Evolutionary conservation across 1,140 invertebrate genomes (phyloP).

Genomic region (Acyrthosiphon pisum): DNA sequence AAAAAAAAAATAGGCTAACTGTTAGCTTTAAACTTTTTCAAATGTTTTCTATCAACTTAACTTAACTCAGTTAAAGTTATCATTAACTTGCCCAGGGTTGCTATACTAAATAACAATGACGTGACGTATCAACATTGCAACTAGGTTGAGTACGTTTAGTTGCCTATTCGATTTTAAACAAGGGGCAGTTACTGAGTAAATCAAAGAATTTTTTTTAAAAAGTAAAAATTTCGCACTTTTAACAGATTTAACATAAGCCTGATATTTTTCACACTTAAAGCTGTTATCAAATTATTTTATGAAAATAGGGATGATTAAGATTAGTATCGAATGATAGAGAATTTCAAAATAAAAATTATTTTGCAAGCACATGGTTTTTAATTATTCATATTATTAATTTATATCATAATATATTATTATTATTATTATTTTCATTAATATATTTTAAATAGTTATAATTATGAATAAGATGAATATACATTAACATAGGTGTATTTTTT

Average conservation of each 20-base stretch:
- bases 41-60: too few species aligned
- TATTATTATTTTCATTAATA: not conserved
- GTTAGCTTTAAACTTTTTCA: too few species aligned
- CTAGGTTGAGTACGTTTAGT: not conserved
- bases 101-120: too few species aligned
- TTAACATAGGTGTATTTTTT: not conserved
- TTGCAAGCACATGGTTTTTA: not conserved
- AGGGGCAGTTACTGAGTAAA: not conserved
- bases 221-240: not conserved
- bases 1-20: too few species aligned
- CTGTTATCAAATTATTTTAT: not conserved
- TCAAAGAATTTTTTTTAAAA: not conserved
- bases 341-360: not conserved
- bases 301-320: not conserved
- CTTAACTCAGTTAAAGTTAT: too few species aligned
- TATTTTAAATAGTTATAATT: not conserved
- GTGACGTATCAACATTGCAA: not conserved
- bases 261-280: not conserved
- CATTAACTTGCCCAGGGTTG: too few species aligned
- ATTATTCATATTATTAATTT: not conserved
- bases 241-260: not conserved
- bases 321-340: not conserved
- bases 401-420: not conserved
- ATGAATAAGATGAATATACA: not conserved
- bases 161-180: not conserved